Evolutionary conservation across 2,888 invertebrate species (phyloP).

Genomic region (Gymnocheta viridis): DNA sequence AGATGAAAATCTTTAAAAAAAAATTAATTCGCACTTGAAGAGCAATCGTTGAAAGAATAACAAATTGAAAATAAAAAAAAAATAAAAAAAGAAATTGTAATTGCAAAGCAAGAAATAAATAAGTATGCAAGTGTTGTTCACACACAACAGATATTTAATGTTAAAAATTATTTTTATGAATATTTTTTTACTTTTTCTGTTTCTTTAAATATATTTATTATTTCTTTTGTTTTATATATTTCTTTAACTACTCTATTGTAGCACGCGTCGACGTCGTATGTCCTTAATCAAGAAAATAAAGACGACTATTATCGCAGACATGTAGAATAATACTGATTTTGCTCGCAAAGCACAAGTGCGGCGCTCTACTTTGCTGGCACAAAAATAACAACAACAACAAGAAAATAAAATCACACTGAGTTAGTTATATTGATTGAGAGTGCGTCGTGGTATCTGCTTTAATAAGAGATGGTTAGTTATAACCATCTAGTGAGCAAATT

Average conservation of each 20-base stretch:
- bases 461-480: constrained; percentile 40
- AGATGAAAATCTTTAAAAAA: constrained; percentile 33
- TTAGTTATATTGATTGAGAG: constrained; percentile 52
- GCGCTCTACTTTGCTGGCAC: constrained; percentile 57
- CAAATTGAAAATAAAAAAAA: not conserved
- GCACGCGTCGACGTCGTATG: constrained; percentile 49
- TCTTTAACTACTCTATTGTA: constrained; percentile 46
- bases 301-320: constrained; percentile 71
- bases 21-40: constrained; percentile 46
- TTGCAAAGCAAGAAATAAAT: constrained; percentile 11
- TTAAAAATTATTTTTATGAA: constrained; percentile 26
- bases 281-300: constrained; percentile 46
- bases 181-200: constrained; percentile 23
- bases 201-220: constrained; percentile 5
- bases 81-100: constrained; percentile 30
- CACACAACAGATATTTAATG: not conserved
- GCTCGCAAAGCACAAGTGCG: constrained; percentile 67
- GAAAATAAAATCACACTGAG: constrained; percentile 53
- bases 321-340: constrained; percentile 71
- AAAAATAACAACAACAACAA: constrained; percentile 33
- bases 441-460: constrained; percentile 55
- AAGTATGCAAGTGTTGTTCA: not conserved
- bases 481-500: constrained; percentile 12
- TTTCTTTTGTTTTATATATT: constrained; percentile 17
- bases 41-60: constrained; percentile 32